Conservation (phyloP, 2,888 invertebrate genomes). For the Aphidius colemani region DNA sequence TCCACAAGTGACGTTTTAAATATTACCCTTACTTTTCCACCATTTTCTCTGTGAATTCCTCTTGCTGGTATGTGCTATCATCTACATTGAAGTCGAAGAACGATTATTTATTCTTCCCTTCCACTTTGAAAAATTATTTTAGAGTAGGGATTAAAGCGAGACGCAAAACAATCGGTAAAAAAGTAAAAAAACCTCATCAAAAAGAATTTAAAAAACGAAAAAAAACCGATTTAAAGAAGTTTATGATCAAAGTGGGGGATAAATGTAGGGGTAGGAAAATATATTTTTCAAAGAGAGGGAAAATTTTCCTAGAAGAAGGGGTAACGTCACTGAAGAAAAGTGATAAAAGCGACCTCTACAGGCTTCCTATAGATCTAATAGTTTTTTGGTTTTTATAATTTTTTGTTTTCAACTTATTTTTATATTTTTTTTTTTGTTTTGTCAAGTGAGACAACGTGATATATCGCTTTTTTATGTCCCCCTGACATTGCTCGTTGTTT, state of each 20-base stretch:
- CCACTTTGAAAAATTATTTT: conserved; percentile 21
- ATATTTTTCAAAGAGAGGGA: conserved; percentile 6
- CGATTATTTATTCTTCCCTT: conserved; percentile 1
- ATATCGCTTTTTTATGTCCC: conserved; percentile 50
- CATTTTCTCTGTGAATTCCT: neutral
- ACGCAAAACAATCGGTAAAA: conserved; percentile 31
- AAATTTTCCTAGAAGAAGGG: conserved; percentile 26
- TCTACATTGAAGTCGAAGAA: neutral
- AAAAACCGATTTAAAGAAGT: conserved; percentile 26
- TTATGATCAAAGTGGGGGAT: conserved; percentile 32
- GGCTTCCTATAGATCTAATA: neutral
- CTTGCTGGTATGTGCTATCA: neutral
- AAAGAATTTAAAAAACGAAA: neutral
- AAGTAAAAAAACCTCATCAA: conserved; percentile 24
- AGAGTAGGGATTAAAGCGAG: conserved; percentile 14
- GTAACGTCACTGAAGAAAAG: too few species aligned
- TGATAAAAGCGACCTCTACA: too few species aligned
- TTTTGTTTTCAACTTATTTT: conserved; percentile 19
- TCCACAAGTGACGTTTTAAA: conserved; percentile 56
- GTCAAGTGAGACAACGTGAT: conserved; percentile 50
- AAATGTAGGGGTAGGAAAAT: conserved; percentile 28
- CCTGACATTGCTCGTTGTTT: conserved; percentile 38
- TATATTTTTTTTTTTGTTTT: conserved; percentile 26
- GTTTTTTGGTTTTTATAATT: conserved; percentile 26
- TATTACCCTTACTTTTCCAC: conserved; percentile 45